Evolutionary conservation across 2,888 invertebrate genomes (phyloP).

Genomic region (Thymelicus acteon): DNA sequence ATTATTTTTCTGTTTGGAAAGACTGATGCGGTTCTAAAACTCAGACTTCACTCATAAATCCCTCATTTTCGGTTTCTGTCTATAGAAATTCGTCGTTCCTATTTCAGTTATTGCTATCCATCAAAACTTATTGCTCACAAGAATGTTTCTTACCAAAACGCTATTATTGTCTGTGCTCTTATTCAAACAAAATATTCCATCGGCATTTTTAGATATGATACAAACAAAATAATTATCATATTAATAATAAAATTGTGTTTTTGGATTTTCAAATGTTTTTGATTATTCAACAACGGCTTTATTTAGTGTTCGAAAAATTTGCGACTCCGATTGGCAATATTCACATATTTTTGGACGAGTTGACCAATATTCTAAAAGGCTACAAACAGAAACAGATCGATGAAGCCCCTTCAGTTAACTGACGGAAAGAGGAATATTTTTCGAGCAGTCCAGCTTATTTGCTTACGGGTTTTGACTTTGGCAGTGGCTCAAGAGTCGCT

Average conservation of each 20-base stretch:
- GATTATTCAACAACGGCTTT: too few species aligned
- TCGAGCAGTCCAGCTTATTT: conserved; percentile 35
- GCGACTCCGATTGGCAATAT: background rate
- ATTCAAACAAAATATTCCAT: too few species aligned
- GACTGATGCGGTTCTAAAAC: background rate
- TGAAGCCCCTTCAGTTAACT: conserved; percentile 22
- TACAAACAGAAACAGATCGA: conserved; percentile 26
- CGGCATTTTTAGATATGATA: too few species aligned
- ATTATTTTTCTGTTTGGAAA: background rate
- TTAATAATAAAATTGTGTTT: too few species aligned
- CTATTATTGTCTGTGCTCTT: too few species aligned
- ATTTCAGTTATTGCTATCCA: too few species aligned
- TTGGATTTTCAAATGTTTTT: too few species aligned
- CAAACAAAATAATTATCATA: too few species aligned
- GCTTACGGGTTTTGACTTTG: conserved; percentile 36
- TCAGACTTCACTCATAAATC: background rate
- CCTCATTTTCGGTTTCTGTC: background rate
- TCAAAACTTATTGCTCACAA: too few species aligned
- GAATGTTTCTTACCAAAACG: background rate
- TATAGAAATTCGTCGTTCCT: too few species aligned
- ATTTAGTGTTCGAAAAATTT: too few species aligned
- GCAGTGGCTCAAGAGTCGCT: conserved; percentile 32
- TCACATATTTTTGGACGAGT: background rate
- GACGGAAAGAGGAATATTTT: conserved; percentile 36
- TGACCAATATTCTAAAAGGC: conserved; percentile 24